Base-by-base conservation (phyloP, 2,888 invertebrate species). In the Noctua fimbriata region DNA sequence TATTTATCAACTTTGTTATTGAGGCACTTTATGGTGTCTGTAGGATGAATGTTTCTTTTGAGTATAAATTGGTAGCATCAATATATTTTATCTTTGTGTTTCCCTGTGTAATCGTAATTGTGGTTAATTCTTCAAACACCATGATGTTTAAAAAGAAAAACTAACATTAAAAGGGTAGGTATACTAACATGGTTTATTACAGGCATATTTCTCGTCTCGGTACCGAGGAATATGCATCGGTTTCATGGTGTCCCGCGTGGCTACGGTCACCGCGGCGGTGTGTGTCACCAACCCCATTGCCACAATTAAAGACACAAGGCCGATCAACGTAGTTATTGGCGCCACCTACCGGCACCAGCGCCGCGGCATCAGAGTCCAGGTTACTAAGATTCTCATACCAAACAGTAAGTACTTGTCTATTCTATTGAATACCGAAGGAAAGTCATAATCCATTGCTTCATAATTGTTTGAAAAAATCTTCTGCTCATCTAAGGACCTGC, bases 331-430 rank as follows among this genome's bases (percentile, higher is more conserved):
- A 6, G 90, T 96, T 69, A 73, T 90, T 0, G 95, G 93, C 0
- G 71, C 94, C 44, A 80, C 83, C 0, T 96, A 96, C 90, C 90
- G 96, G 1, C 96, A 96, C 73, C 93, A 93, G 1, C 90, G 95
- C 5, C 89, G 95, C n/a, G 96, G 96, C 60, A 94, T 96, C 32
- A 89, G 95, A 36, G 94, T 96, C 5, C 96, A 94, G 80, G 96
- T 96, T 76, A 91, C 92, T 14, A 94, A 94, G 87, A 84, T 96
- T 47, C 87, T 96, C 32, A 70, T 94, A 65, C 96, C 96, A 0
- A 93, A 92, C 73, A 71, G 96, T 96, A 83, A 95, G 96, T 58
- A 58, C 58, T 24, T 55, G 24, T n/a, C 24, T n/a, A 14, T 58
- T n/a, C 24, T n/a, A 14, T 58, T 12, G n/a, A 1, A 12, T n/a